These are phyloP conservation scores for Calephelis nemesis DNA, from an alignment of 1,140 invertebrate species.

Conservation along the genomic window DNA sequence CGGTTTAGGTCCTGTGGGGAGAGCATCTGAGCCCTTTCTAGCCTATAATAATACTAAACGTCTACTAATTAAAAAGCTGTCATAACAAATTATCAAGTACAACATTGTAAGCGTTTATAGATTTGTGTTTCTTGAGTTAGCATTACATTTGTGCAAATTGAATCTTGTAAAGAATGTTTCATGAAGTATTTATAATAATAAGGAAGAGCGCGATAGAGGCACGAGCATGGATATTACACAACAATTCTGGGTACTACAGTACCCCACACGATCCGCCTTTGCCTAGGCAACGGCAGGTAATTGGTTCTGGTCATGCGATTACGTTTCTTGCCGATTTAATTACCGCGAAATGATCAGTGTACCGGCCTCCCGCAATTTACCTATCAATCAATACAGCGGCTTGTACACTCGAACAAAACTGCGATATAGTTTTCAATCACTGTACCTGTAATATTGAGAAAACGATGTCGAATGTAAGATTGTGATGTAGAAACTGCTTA, in stretches of 20 bases:
- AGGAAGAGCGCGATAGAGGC: conserved; percentile 43
- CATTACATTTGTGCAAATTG: not conserved
- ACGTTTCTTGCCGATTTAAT: conserved; percentile 78
- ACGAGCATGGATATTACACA: conserved; percentile 59
- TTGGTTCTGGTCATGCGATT: conserved; percentile 78
- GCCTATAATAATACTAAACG: no score
- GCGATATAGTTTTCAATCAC: conserved; percentile 22
- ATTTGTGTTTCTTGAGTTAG: conserved; percentile 31
- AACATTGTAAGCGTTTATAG: conserved; percentile 26
- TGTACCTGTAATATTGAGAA: not conserved
- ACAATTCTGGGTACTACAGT: conserved; percentile 51
- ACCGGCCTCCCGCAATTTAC: conserved; percentile 75
- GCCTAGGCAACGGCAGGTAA: conserved; percentile 67
- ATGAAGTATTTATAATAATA: conserved; percentile 23
- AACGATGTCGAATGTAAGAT: not conserved
- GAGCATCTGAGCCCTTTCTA: no score
- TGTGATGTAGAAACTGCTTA: not conserved
- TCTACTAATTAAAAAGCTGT: no score
- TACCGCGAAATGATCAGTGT: conserved; percentile 76
- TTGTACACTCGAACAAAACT: conserved; percentile 4
- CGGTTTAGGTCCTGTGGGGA: no score
- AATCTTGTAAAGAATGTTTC: not conserved
- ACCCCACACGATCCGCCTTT: conserved; percentile 66
- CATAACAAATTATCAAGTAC: no score
- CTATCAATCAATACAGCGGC: conserved; percentile 70